Conservation (phyloP, 2,797 vertebrate genomes). For the Phrynocephalus vlangalii region DNA sequence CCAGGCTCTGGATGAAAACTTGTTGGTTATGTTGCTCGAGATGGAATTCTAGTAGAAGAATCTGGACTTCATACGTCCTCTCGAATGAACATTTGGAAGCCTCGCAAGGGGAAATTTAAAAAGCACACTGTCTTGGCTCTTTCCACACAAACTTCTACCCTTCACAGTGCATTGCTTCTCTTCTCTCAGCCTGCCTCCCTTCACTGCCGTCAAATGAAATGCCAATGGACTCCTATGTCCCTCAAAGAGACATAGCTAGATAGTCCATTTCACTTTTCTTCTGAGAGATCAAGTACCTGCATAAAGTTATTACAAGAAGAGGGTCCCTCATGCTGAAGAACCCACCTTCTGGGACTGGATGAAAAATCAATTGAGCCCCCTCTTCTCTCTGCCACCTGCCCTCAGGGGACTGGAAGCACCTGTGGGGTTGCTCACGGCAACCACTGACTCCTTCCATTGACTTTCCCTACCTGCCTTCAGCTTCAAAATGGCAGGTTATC, state of each 20-base stretch:
- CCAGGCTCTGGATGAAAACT: no score
- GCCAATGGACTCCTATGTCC: background rate
- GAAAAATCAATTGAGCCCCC: background rate
- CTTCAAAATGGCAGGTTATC: background rate
- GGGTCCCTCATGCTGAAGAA: background rate
- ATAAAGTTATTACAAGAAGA: background rate
- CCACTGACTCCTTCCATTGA: background rate
- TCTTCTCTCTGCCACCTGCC: background rate
- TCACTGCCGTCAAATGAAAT: background rate
- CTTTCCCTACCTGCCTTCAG: background rate
- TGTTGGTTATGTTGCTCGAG: background rate
- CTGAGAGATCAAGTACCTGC: background rate
- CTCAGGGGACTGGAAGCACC: conserved; percentile 4
- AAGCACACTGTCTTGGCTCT: no score
- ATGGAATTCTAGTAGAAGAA: background rate
- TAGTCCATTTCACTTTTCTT: background rate
- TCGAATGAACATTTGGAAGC: no score
- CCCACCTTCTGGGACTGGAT: background rate
- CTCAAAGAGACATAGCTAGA: background rate
- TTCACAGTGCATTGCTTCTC: background rate
- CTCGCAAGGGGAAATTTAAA: no score
- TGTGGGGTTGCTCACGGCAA: background rate
- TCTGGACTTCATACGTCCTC: background rate
- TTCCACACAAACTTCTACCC: background rate
- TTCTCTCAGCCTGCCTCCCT: background rate